A percentile compares a stretch with the other conserved stretches of the same genome.
These are phyloP conservation scores for Borostomias antarcticus DNA, from an alignment of 2,797 vertebrate genomes.

Conservation along the genomic window DNA sequence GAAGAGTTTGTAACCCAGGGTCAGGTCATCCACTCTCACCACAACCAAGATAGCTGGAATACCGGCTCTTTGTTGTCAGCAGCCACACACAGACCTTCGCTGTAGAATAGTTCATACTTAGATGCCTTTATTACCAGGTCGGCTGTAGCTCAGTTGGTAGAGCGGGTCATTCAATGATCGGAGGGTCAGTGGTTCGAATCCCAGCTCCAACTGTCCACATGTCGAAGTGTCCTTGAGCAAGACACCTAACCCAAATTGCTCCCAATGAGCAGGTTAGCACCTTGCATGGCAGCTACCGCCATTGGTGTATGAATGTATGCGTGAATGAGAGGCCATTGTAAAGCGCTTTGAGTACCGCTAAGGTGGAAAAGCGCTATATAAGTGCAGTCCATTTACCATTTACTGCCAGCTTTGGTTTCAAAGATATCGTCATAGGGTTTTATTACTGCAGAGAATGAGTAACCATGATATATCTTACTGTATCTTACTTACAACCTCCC, in stretches of 20 bases:
- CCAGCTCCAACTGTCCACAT: too few species aligned
- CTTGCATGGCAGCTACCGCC: too few species aligned
- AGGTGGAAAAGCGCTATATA: background rate
- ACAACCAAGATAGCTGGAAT: constrained; percentile 6
- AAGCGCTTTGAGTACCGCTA: too few species aligned
- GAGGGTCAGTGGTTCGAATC: too few species aligned
- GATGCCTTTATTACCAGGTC: constrained; percentile 32
- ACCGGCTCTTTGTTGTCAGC: constrained; percentile 26
- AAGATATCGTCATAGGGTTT: constrained; percentile 17
- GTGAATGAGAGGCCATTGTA: too few species aligned
- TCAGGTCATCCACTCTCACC: constrained; percentile 33
- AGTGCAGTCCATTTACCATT: constrained; percentile 5
- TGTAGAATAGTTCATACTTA: constrained; percentile 4
- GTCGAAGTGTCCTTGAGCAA: too few species aligned
- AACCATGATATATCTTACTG: constrained; percentile 15
- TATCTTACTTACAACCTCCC: background rate
- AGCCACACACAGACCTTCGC: constrained; percentile 15
- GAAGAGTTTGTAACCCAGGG: constrained; percentile 26
- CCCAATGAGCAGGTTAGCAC: too few species aligned
- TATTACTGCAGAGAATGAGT: constrained; percentile 31
- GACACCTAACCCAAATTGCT: too few species aligned
- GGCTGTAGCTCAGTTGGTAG: too few species aligned
- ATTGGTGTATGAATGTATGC: too few species aligned
- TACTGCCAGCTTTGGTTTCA: constrained; percentile 7
- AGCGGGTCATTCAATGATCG: too few species aligned